Conservation (phyloP, 2,113 vertebrate genomes). For the Mystacornis crossleyi region DNA sequence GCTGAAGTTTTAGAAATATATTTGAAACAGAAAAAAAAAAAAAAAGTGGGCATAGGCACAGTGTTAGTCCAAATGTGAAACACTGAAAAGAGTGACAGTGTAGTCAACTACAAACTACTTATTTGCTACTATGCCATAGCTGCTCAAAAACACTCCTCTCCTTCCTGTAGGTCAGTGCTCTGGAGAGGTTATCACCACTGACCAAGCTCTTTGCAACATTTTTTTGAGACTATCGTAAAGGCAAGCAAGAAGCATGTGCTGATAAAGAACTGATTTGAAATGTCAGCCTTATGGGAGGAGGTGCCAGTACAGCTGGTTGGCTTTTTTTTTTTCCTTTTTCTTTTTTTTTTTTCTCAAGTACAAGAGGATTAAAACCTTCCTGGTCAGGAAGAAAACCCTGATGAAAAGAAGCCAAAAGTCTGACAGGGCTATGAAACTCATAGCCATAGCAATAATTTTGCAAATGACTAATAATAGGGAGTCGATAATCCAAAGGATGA, state of each 20-base stretch:
- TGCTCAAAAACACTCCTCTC: background rate
- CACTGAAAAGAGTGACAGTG: background rate
- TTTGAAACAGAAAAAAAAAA: background rate
- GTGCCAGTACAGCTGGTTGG: background rate
- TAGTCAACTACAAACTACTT: background rate
- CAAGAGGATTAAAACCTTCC: constrained; percentile 41
- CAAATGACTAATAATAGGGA: constrained; percentile 63
- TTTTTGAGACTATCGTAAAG: constrained; percentile 2
- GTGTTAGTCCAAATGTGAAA: background rate
- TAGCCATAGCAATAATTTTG: constrained; percentile 59
- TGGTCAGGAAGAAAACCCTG: constrained; percentile 26
- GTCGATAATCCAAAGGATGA: constrained; percentile 69
- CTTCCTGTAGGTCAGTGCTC: constrained; percentile 2
- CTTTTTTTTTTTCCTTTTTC: background rate
- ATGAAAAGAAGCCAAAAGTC: constrained; percentile 41
- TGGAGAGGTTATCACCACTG: constrained; percentile 39
- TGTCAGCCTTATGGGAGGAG: constrained; percentile 5
- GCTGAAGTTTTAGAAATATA: background rate
- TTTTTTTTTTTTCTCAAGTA: background rate
- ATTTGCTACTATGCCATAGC: background rate
- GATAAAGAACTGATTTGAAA: constrained; percentile 61
- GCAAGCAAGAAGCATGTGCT: constrained; percentile 23
- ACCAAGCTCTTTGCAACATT: constrained; percentile 16
- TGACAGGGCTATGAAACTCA: constrained; percentile 37
- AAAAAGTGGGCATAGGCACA: background rate